Conservation (phyloP, 64 coral and sea anemone genomes). For the Actinia equina region DNA sequence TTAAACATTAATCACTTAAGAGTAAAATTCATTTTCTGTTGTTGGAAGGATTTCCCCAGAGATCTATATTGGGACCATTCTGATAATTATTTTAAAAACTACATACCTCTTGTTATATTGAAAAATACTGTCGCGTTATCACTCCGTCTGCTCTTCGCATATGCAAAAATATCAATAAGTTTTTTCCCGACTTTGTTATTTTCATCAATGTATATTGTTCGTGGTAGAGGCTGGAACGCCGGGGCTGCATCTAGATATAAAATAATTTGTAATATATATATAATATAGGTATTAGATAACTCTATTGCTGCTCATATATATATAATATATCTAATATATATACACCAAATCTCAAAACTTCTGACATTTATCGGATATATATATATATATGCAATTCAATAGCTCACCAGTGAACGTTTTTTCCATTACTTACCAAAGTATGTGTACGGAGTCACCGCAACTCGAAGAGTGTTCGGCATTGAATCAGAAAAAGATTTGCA, state of each 20-base stretch:
- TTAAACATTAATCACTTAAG: no score
- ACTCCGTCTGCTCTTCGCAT: conserved; percentile 20
- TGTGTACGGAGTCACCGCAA: conserved; percentile 56
- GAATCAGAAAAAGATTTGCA: conserved; percentile 17
- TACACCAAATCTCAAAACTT: no score
- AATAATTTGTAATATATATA: background rate
- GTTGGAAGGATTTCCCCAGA: background rate
- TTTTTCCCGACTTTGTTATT: conserved; percentile 34
- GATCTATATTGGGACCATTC: background rate
- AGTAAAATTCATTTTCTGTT: no score
- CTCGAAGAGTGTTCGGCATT: background rate
- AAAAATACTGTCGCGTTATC: background rate
- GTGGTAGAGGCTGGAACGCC: background rate
- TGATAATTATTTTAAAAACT: background rate
- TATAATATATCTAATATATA: no score
- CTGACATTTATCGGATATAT: no score
- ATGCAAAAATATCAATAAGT: conserved; percentile 23
- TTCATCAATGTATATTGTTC: conserved; percentile 30
- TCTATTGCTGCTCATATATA: no score
- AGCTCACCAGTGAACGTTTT: background rate
- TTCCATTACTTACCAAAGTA: conserved; percentile 63
- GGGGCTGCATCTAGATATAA: conserved; percentile 47
- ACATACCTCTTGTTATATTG: background rate
- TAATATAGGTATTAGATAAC: no score
- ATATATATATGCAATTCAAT: no score